These are phyloP conservation scores for Venturia canescens DNA, from an alignment of 1,140 invertebrate species.

Conservation along the genomic window DNA sequence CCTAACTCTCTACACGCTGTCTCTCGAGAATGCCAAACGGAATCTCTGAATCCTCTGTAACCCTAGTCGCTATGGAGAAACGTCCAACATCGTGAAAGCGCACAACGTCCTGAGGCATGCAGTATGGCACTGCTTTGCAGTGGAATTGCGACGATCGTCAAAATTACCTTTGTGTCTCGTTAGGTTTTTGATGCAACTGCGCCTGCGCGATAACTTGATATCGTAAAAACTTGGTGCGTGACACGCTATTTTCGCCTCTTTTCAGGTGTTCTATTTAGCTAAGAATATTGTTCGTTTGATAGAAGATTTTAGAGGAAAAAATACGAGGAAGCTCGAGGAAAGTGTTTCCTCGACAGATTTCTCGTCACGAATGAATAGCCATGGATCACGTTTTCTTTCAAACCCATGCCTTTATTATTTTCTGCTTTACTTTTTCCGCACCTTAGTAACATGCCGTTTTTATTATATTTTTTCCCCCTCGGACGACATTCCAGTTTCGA, in stretches of 20 bases:
- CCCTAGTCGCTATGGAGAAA: conserved; percentile 44
- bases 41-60: conserved; percentile 64
- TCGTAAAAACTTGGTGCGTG: no score
- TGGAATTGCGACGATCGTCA: not conserved
- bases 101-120: conserved; percentile 21
- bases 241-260: not conserved
- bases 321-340: not conserved
- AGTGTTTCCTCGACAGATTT: not conserved
- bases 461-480: not conserved
- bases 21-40: conserved; percentile 66
- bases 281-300: not conserved
- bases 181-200: no score
- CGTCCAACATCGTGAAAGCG: conserved; percentile 44
- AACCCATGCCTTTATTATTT: not conserved
- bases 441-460: not conserved
- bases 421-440: not conserved
- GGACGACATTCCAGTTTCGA: not conserved
- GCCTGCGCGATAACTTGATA: no score
- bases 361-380: not conserved
- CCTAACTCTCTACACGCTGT: conserved; percentile 54
- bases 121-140: not conserved
- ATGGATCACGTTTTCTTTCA: not conserved
- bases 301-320: not conserved
- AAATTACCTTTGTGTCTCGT: not conserved
- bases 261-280: not conserved